phyloP scores from a whole-genome alignment of 2,797 vertebrate species.

The Siniperca scherzeri region DNA sequence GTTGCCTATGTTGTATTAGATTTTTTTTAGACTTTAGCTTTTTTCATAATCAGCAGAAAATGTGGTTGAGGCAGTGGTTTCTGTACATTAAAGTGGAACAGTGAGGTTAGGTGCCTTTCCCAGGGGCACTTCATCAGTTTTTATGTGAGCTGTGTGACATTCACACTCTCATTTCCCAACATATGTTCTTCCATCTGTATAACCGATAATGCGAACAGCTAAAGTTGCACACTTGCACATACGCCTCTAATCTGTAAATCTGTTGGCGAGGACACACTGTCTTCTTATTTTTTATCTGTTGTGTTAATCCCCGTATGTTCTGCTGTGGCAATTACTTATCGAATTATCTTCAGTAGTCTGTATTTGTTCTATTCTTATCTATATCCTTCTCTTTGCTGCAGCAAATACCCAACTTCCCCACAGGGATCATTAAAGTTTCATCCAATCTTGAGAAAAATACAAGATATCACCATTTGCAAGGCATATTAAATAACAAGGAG shows the following conservation, averaged over 20 bases:
- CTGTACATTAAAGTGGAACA: slow-evolving; percentile 39
- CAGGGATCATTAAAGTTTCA: slow-evolving; percentile 55
- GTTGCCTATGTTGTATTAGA: neutral
- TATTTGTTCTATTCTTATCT: slow-evolving; percentile 60
- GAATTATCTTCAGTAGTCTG: slow-evolving; percentile 33
- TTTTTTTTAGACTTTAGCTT: neutral
- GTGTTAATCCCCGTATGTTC: slow-evolving; percentile 31
- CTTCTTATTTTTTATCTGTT: slow-evolving; percentile 34
- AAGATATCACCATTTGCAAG: slow-evolving; percentile 47
- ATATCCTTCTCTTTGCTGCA: slow-evolving; percentile 26
- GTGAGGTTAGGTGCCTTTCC: slow-evolving; percentile 38
- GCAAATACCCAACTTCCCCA: slow-evolving; percentile 38
- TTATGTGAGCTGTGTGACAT: slow-evolving; percentile 61
- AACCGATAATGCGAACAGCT: slow-evolving; percentile 33
- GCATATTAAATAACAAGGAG: slow-evolving; percentile 39
- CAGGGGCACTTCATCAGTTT: slow-evolving; percentile 46
- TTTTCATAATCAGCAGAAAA: slow-evolving; percentile 45
- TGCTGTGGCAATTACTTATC: slow-evolving; percentile 47
- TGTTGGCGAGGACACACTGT: slow-evolving; percentile 4
- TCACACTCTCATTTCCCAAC: slow-evolving; percentile 65
- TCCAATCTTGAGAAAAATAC: slow-evolving; percentile 54
- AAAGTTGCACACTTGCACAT: slow-evolving; percentile 41
- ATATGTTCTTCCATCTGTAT: slow-evolving; percentile 62
- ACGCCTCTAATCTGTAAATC: slow-evolving; percentile 36
- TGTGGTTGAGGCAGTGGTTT: slow-evolving; percentile 9